Evolutionary conservation across 2,888 invertebrate species (phyloP), one percentile per base, ranked within the genome.

Genomic region (Litoditis marina): DNA sequence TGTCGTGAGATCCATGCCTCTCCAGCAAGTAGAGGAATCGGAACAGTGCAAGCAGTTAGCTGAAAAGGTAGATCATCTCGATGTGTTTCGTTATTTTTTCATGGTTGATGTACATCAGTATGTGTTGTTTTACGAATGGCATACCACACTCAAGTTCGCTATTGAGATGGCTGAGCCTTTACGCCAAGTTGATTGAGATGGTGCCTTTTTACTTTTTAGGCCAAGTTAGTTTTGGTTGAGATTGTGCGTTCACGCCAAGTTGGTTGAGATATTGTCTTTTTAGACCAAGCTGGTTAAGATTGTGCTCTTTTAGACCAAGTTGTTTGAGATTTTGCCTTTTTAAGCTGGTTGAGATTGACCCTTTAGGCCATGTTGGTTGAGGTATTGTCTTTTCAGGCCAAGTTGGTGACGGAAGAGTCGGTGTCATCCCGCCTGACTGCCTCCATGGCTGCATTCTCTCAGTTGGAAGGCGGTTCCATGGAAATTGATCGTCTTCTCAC

Each of bases 1-100:
- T 32, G 62, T 74, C 22, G 61, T 76, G 27, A 60, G 68, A 22
- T 63, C 68, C 16, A 66, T 74, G 34, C 68, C 72, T 0, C 72
- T 72, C 19, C 58, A 65, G 22, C 51, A 63, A 34, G 59, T 73
- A n/a, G 65, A 69, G 46, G 69, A 74, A 54, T 72, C 66, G 19
- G 39, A 61, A 11, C 63, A 66, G n/a, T 71, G 70, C 39, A 50
- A 54, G 19, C 34, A 46, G 2, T 55, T 74, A 1, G 56, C 42
- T 16, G 58, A 66, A 11, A 66, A 63, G 44, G 36, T 63, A 27
- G 2, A 16, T 19, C 27, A n/a, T n/a, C 51, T 44, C 19, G 54
- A 27, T 42, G 13, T 5, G 50, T 58, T 13, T 5, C 11, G 7
- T 16, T 19, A 32, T 36, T 36, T 36, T 36, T 36, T n/a, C n/a